Percentiles rank a stretch among this genome's conserved stretches.
These are phyloP conservation scores for Brachyistius frenatus DNA, from an alignment of 2,113 vertebrate species.

Conservation along the genomic window DNA sequence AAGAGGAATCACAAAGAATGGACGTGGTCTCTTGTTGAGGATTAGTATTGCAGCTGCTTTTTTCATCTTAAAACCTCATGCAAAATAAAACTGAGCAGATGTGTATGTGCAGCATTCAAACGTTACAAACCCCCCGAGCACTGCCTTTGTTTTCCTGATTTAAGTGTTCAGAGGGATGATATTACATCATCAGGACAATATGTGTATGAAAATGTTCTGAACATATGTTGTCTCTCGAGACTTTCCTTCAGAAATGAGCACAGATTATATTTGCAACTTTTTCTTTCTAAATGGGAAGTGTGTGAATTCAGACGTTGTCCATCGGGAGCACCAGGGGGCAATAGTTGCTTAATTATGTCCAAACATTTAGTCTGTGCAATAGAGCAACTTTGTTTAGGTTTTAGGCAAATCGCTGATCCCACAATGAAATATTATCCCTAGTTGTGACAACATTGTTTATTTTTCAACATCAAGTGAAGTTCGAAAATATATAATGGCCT, in stretches of 20 bases:
- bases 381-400: background rate
- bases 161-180: too few species aligned
- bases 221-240: background rate
- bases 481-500: constrained; percentile 1
- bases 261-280: background rate
- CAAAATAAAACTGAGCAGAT: constrained; percentile 13
- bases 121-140: too few species aligned
- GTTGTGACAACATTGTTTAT: background rate
- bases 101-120: too few species aligned
- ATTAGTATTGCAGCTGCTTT: background rate
- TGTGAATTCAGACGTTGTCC: constrained; percentile 2
- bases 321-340: constrained; percentile 60
- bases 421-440: background rate
- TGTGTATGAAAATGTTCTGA: too few species aligned
- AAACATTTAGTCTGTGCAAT: constrained; percentile 1
- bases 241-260: background rate
- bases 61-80: background rate
- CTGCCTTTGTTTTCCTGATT: too few species aligned
- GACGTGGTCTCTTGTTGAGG: too few species aligned
- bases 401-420: background rate
- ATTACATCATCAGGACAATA: too few species aligned
- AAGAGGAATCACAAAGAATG: too few species aligned
- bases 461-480: background rate
- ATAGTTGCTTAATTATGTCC: background rate
- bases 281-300: background rate